These are phyloP conservation scores for Salvator merianae DNA, from an alignment of 2,113 vertebrate species.

Conservation along the genomic window DNA sequence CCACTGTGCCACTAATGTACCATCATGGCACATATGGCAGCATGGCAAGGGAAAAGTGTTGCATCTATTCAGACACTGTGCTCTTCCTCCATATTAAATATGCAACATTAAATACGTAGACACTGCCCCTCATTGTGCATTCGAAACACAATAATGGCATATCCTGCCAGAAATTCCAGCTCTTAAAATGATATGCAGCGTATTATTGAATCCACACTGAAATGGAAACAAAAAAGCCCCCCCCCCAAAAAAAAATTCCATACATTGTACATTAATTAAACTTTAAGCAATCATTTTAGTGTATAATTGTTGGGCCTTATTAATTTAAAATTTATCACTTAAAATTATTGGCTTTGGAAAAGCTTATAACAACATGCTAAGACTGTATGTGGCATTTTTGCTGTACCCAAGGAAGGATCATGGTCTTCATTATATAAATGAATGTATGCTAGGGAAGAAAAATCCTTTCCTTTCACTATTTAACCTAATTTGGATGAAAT, in stretches of 20 bases:
- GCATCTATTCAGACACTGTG: too few relatives aligned
- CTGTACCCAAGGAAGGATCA: neutral
- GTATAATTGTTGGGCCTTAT: neutral
- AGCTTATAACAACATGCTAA: neutral
- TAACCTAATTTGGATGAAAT: conserved; percentile 29
- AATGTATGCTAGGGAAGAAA: neutral
- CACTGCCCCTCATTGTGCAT: too few relatives aligned
- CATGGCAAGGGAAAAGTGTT: too few relatives aligned
- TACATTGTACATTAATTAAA: conserved; percentile 50
- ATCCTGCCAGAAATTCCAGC: too few relatives aligned
- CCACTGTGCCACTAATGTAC: too few relatives aligned
- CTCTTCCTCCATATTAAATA: too few relatives aligned
- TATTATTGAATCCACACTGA: neutral
- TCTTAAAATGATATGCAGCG: too few relatives aligned
- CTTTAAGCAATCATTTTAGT: conserved; percentile 49
- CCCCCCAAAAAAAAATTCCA: too few relatives aligned
- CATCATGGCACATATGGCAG: too few relatives aligned
- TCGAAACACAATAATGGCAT: too few relatives aligned
- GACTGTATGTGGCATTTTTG: conserved; percentile 1
- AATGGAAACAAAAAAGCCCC: conserved; percentile 59
- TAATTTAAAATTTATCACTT: neutral
- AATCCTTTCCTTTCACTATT: conserved; percentile 20
- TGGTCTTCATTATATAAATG: conserved; percentile 36
- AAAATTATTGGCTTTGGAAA: neutral
- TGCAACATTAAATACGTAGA: too few relatives aligned